phyloP scores from a whole-genome alignment of 2,797 vertebrate genomes.

The Anisognathus igniventris region DNA sequence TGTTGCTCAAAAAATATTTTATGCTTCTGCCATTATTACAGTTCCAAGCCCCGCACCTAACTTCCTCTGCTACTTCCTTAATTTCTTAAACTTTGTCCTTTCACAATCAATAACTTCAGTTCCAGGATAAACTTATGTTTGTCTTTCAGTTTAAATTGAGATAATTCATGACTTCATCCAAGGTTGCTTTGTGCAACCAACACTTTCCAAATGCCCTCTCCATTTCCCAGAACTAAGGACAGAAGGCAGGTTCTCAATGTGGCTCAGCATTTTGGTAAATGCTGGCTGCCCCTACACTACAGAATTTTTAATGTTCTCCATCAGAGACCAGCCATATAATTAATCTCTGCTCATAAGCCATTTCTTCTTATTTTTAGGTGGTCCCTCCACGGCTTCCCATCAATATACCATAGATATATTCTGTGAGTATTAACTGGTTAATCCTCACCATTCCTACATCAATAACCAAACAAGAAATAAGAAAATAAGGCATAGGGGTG shows the following conservation, averaged over 20 bases:
- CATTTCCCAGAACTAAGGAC: neutral
- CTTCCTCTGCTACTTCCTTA: neutral
- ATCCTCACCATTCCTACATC: neutral
- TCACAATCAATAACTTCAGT: neutral
- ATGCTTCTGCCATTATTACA: neutral
- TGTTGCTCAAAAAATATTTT: neutral
- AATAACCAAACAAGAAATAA: neutral
- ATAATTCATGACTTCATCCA: neutral
- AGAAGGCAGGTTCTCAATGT: neutral
- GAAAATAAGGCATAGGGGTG: neutral
- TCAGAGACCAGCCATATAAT: neutral
- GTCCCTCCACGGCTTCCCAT: neutral
- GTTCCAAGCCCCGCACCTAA: neutral
- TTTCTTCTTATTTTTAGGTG: neutral
- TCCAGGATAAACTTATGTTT: neutral
- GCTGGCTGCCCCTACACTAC: neutral
- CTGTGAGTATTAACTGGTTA: neutral
- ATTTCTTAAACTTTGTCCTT: neutral
- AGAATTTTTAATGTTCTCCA: neutral
- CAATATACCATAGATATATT: neutral
- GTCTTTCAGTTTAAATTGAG: neutral
- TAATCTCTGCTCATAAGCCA: neutral
- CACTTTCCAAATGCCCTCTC: neutral
- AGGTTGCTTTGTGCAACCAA: neutral
- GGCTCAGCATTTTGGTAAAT: neutral